These are phyloP conservation scores for Spicauda simplicius DNA, from an alignment of 2,888 invertebrate species.

Conservation along the genomic window DNA sequence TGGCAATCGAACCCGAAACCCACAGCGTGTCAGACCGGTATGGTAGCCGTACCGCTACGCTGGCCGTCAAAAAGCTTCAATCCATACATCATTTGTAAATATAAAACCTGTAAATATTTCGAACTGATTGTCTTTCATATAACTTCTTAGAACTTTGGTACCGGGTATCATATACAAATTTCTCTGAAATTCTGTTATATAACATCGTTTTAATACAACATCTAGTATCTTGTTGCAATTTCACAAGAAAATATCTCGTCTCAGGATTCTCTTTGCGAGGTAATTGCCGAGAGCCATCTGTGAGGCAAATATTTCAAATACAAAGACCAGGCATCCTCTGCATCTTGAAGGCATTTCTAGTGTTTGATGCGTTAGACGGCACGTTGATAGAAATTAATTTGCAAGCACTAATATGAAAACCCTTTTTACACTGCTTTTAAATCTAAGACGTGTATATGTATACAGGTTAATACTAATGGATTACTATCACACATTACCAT, in stretches of 20 bases:
- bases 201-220: not conserved
- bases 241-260: conserved; percentile 29
- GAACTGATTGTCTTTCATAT: no score
- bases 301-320: conserved; percentile 27
- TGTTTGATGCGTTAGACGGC: conserved; percentile 5
- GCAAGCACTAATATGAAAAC: not conserved
- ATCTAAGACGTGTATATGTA: no score
- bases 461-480: no score
- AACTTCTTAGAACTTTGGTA: no score
- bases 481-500: no score
- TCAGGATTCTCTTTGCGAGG: conserved; percentile 33
- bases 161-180: not conserved
- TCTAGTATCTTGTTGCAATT: conserved; percentile 23
- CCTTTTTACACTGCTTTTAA: no score
- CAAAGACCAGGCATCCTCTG: conserved; percentile 7
- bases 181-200: not conserved
- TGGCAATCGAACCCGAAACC: no score
- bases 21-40: no score
- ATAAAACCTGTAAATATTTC: no score
- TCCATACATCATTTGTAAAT: no score
- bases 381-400: not conserved
- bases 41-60: no score
- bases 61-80: no score
- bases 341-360: conserved; percentile 10
- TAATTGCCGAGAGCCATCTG: conserved; percentile 29